These are phyloP conservation scores for Athene cunicularia DNA, from an alignment of 2,113 vertebrate genomes.

Conservation along the genomic window DNA sequence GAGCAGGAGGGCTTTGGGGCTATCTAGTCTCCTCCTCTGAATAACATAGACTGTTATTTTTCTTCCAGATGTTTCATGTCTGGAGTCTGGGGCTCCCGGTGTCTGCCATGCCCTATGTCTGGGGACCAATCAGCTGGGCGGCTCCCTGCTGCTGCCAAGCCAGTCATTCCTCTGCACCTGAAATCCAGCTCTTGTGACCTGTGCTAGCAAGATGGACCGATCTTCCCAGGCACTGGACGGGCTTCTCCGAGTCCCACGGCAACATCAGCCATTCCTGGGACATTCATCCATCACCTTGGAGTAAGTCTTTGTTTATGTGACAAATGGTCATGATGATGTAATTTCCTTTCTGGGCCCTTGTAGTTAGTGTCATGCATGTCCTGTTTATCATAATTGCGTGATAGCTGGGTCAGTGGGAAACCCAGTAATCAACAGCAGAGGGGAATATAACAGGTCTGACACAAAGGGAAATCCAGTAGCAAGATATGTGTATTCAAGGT, in stretches of 20 bases:
- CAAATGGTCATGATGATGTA: fast-evolving
- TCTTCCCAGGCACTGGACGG: neutral
- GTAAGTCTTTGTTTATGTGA: neutral
- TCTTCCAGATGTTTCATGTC: neutral
- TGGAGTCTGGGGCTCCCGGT: neutral
- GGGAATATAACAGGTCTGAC: neutral
- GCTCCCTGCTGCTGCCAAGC: fast-evolving
- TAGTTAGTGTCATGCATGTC: neutral
- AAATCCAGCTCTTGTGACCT: neutral
- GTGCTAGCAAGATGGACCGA: fast-evolving
- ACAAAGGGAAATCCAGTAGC: constrained; percentile 5
- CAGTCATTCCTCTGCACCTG: neutral
- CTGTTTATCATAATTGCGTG: neutral
- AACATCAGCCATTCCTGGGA: neutral
- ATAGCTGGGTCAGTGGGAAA: neutral
- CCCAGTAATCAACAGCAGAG: neutral
- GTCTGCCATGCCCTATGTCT: fast-evolving
- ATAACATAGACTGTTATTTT: neutral
- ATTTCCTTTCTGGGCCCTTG: neutral
- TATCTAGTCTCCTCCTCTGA: neutral
- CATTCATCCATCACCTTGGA: neutral
- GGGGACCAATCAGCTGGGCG: fast-evolving
- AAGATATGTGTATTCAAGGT: neutral
- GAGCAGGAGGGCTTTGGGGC: neutral
- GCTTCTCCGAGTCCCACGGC: neutral